phyloP scores from a whole-genome alignment of 2,797 vertebrate genomes.

The Xiphorhynchus erythropygius region DNA sequence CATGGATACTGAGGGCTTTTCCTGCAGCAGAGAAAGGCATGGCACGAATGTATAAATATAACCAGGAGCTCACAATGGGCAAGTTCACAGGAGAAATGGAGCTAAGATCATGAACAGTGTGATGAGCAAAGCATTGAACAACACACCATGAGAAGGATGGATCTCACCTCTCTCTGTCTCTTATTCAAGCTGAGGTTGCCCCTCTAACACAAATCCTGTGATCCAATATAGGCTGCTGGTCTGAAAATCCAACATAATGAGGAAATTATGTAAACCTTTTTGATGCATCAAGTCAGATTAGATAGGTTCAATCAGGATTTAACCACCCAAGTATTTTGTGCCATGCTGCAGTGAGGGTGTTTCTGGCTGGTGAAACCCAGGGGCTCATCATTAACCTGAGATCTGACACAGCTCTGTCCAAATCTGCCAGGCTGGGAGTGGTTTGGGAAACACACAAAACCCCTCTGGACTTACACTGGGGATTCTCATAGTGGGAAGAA shows the following conservation, averaged over 20 bases:
- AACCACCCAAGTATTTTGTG: background rate
- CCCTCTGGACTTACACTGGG: accelerated
- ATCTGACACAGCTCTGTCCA: background rate
- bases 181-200: accelerated
- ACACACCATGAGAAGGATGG: accelerated
- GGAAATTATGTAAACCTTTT: background rate
- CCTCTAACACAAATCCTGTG: background rate
- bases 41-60: background rate
- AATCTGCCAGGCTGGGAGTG: accelerated
- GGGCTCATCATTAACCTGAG: background rate
- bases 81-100: background rate
- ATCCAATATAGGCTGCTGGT: background rate
- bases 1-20: accelerated
- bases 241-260: background rate
- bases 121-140: background rate
- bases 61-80: background rate
- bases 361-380: background rate
- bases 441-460: background rate
- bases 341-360: accelerated
- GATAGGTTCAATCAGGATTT: background rate
- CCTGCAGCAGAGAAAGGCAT: background rate
- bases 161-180: background rate
- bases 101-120: background rate
- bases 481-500: background rate
- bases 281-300: background rate